Percentiles rank a stretch among this genome's conserved stretches.
These are phyloP conservation scores for Petrolisthes cinctipes DNA, from an alignment of 2,888 invertebrate species.

Conservation along the genomic window DNA sequence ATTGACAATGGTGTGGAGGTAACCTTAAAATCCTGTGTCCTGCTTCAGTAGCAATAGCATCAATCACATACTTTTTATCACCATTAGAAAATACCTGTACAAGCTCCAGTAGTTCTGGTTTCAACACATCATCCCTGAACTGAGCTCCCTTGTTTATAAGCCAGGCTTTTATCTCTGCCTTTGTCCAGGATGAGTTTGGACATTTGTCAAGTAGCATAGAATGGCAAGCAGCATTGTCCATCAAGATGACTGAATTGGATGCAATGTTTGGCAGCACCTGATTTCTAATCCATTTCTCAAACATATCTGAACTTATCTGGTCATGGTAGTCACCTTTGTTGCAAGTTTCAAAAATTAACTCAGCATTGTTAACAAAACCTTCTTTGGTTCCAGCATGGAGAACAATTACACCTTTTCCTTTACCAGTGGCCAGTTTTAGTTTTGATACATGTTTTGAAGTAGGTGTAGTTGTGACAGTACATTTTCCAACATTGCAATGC, in stretches of 20 bases:
- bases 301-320: conserved; percentile 10
- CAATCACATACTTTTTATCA: neutral
- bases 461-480: neutral
- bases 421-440: neutral
- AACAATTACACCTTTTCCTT: conserved; percentile 10
- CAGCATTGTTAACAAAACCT: neutral
- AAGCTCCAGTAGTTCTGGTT: conserved; percentile 20
- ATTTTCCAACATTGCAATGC: neutral
- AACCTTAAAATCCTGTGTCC: conserved; percentile 10
- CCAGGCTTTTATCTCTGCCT: conserved; percentile 16
- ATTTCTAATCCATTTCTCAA: conserved; percentile 3
- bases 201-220: conserved; percentile 5
- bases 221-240: conserved; percentile 15
- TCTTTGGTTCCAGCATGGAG: conserved; percentile 21
- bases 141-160: conserved; percentile 24
- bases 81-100: neutral
- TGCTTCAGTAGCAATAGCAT: conserved; percentile 1
- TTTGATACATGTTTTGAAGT: neutral
- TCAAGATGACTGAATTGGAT: neutral
- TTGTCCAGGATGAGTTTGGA: neutral
- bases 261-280: conserved; percentile 20
- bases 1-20: conserved; percentile 17
- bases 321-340: conserved; percentile 21
- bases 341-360: conserved; percentile 1
- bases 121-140: neutral